These are phyloP conservation scores for Falco peregrinus DNA, from an alignment of 2,797 vertebrate species.

Conservation along the genomic window DNA sequence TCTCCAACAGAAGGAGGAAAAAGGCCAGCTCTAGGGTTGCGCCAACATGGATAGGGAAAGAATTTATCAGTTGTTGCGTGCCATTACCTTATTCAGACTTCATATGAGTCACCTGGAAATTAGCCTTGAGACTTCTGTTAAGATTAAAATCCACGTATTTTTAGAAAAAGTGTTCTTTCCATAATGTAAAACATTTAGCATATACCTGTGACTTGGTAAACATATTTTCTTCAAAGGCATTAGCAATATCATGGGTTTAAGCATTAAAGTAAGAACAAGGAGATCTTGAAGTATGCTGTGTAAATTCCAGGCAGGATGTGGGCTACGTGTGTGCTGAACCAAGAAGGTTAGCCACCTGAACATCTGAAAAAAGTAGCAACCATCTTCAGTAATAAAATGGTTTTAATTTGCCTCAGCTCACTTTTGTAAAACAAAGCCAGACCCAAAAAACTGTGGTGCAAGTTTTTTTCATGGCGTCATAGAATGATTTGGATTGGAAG, in stretches of 20 bases:
- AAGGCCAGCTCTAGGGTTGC: not conserved
- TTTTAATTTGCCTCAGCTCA: not conserved
- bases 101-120: not conserved
- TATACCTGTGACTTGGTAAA: not conserved
- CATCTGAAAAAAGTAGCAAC: not conserved
- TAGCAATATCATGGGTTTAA: not conserved
- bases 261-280: not conserved
- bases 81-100: not conserved
- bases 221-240: not conserved
- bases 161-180: not conserved
- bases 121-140: not conserved
- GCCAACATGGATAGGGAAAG: not conserved
- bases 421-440: not conserved
- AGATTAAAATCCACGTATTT: not conserved
- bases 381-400: rapidly evolving
- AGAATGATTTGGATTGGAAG: too few species aligned
- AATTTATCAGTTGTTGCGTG: not conserved
- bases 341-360: not conserved
- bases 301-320: not conserved
- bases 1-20: not conserved
- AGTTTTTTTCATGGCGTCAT: too few species aligned
- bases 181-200: not conserved
- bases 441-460: not conserved
- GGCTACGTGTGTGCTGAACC: not conserved
- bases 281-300: not conserved